These are phyloP conservation scores for Neomonachus schauinslandi DNA, from an alignment of 2,113 vertebrate genomes.

Conservation along the genomic window DNA sequence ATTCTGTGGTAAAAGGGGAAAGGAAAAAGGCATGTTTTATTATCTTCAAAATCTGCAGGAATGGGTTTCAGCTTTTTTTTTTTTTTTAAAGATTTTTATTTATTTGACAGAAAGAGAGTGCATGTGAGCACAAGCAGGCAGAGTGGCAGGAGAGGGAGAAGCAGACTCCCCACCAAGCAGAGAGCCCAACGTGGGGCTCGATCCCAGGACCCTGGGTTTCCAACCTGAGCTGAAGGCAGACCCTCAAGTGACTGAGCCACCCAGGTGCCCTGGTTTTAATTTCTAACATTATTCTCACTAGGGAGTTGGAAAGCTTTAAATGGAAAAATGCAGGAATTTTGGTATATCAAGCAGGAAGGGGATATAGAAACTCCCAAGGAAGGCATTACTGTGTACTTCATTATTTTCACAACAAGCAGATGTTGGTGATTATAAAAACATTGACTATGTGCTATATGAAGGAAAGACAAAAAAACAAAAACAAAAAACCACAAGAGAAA, in stretches of 20 bases:
- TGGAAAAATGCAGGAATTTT: neutral
- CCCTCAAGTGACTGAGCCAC: too few species aligned
- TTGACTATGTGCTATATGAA: neutral
- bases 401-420: neutral
- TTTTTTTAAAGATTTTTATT: too few species aligned
- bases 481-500: neutral
- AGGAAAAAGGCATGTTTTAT: neutral
- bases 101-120: too few species aligned
- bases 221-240: too few species aligned
- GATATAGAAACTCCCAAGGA: neutral
- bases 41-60: neutral
- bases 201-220: too few species aligned
- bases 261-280: too few species aligned
- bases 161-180: too few species aligned
- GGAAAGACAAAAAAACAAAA: too few species aligned
- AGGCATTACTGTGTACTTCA: neutral
- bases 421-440: neutral
- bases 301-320: slow-evolving; percentile 8
- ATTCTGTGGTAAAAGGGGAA: neutral
- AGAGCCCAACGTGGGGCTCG: too few species aligned
- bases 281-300: neutral
- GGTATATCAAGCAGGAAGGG: neutral
- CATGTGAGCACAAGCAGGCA: too few species aligned
- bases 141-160: too few species aligned
- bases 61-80: neutral